Evolutionary conservation across 1,140 invertebrate genomes (phyloP).

Genomic region (Palaemon carinicauda): DNA sequence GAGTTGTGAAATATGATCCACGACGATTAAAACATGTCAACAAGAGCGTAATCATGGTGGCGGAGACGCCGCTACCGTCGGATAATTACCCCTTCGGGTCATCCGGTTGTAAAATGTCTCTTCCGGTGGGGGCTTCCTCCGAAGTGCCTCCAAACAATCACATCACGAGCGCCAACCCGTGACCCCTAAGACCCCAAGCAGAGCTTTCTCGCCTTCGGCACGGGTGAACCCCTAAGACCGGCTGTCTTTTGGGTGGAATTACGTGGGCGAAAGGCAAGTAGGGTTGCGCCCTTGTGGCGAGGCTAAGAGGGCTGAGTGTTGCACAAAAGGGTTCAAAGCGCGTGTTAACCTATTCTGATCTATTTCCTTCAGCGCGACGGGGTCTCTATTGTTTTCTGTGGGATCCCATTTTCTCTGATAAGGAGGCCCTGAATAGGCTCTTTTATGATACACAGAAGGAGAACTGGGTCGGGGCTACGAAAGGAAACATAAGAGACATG

Average conservation of each 20-base stretch:
- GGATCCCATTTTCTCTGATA: not conserved
- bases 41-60: not conserved
- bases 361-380: not conserved
- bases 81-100: not conserved
- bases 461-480: no score
- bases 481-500: no score
- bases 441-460: not conserved
- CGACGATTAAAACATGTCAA: not conserved
- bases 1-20: not conserved
- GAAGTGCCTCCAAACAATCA: not conserved
- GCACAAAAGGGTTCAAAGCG: conserved; percentile 11
- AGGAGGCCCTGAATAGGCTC: not conserved
- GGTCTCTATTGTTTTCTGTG: conserved; percentile 6
- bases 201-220: not conserved
- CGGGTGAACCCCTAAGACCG: not conserved
- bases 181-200: not conserved
- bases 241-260: not conserved
- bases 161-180: not conserved
- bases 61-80: not conserved
- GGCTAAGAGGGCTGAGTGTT: not conserved
- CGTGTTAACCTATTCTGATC: conserved; percentile 6
- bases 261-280: not conserved
- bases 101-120: conserved; percentile 4
- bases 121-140: not conserved
- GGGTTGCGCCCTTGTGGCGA: not conserved